Evolutionary conservation across 1,140 invertebrate species (phyloP).

Genomic region (Pseudomyrmex concolor): DNA sequence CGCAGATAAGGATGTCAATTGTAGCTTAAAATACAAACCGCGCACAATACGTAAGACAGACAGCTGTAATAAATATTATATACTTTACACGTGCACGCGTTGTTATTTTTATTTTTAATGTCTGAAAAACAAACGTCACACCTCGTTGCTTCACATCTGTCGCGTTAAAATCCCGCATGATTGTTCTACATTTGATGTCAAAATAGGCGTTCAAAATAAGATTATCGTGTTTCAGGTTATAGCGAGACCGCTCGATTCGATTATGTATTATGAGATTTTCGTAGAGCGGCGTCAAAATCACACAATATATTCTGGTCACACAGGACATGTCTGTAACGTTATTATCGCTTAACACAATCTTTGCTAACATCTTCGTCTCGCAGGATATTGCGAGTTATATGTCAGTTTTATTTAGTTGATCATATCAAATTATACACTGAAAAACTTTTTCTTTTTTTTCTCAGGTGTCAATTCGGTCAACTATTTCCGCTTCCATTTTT

Average conservation of each 20-base stretch:
- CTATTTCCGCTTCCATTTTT: not conserved
- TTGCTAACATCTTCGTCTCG: constrained; percentile 36
- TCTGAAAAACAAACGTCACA: not conserved
- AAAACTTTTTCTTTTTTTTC: constrained; percentile 6
- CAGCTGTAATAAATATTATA: not conserved
- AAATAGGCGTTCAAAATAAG: constrained; percentile 11
- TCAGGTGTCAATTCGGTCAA: not conserved
- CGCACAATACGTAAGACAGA: not conserved
- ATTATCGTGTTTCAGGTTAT: constrained; percentile 30
- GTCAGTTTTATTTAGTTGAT: constrained; percentile 25
- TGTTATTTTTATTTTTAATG: not conserved
- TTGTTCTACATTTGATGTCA: constrained; percentile 24
- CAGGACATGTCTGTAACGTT: constrained; percentile 22
- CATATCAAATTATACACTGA: not conserved
- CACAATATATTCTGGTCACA: constrained; percentile 35
- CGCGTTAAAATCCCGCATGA: not conserved
- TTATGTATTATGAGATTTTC: constrained; percentile 50
- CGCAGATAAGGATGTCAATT: constrained; percentile 47
- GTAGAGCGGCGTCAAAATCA: constrained; percentile 39
- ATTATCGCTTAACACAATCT: constrained; percentile 53
- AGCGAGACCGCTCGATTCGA: constrained; percentile 29
- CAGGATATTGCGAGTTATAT: not conserved
- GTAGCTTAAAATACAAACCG: constrained; percentile 41
- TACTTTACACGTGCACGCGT: not conserved
- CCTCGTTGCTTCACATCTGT: not conserved